Percentiles rank a stretch among this genome's conserved stretches.
Conservation (phyloP, 2,113 vertebrate species). For the Cacatua alba region DNA sequence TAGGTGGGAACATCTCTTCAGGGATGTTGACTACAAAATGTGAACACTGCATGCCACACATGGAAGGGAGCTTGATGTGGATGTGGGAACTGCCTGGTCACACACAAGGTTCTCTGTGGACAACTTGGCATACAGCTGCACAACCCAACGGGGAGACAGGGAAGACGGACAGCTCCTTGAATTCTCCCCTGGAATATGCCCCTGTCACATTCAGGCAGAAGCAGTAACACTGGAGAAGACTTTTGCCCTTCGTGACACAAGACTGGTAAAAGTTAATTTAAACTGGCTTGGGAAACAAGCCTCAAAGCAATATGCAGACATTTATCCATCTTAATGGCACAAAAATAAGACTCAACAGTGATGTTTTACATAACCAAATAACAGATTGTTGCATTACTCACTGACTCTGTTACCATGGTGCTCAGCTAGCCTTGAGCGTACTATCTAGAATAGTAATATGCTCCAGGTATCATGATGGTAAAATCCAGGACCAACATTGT, state of each 20-base stretch:
- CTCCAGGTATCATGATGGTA: background rate
- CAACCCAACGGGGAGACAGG: background rate
- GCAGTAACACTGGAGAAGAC: background rate
- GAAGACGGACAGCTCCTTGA: background rate
- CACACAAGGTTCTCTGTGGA: background rate
- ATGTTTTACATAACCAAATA: conserved; percentile 43
- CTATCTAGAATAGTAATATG: background rate
- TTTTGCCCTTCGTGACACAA: background rate
- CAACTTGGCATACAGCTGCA: background rate
- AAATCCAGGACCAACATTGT: background rate
- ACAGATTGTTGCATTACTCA: conserved; percentile 18
- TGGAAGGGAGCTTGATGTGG: background rate
- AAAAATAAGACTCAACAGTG: background rate
- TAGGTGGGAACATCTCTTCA: conserved; percentile 25
- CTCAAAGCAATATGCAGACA: background rate
- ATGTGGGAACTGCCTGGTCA: background rate
- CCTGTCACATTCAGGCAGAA: background rate
- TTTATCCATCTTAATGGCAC: background rate
- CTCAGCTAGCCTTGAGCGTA: background rate
- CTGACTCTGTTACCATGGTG: conserved; percentile 34
- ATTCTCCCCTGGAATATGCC: background rate
- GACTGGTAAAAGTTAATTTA: background rate
- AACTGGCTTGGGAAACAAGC: background rate
- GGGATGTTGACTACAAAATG: background rate
- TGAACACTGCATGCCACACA: background rate